Evolutionary conservation across 2,113 vertebrate genomes (phyloP), one percentile per base, ranked within the genome.

Genomic region (Eclectus roratus): DNA sequence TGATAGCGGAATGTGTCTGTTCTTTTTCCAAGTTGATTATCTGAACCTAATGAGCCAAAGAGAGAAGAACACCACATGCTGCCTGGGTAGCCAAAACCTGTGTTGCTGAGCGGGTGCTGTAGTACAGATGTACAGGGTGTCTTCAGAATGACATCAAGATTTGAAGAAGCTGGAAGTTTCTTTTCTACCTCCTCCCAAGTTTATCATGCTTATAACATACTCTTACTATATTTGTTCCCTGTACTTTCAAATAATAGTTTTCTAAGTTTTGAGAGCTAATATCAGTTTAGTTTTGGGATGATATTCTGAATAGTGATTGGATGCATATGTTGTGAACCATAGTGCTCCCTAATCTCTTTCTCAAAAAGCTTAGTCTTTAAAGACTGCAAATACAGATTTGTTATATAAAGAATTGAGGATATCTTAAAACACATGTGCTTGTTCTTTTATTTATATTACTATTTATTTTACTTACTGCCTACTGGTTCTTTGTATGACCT

Each of bases 1-100:
- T 73, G 70, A 89, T 61, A 94, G 70, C 2, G 55, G 81, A 85
- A 80, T 64, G 64, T 56, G 35, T 73, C 72, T 85, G 56, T 72
- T 96, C 82, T 73, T 94, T 89, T 93, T 89, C 79, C 65, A 81
- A 93, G 64, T 8, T 85, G 71, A 60, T 91, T 80, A 78, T 63
- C 69, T 89, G 68, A 91, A 68, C 29, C 27, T 88, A 91, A 73
- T 77, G 79, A 96, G 76, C 28, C 91, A 64, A 49, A 89, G 61
- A 56, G 49, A 66, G 81, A 86, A 50, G 83, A 56, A 43, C 49
- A 46, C 46, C n/a, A 11, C 41, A 28, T 61, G 52, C 61, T 91
- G 61, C 19, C 52, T 88, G 89, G 17, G 81, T 52, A 65, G 70
- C 52, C 77, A 76, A 69, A 81, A 65, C 50, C 50, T 44, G n/a